A percentile compares a stretch with the other conserved stretches of the same genome.
Conservation (phyloP, 2,113 vertebrate species). For the Butastur rufipennis region DNA sequence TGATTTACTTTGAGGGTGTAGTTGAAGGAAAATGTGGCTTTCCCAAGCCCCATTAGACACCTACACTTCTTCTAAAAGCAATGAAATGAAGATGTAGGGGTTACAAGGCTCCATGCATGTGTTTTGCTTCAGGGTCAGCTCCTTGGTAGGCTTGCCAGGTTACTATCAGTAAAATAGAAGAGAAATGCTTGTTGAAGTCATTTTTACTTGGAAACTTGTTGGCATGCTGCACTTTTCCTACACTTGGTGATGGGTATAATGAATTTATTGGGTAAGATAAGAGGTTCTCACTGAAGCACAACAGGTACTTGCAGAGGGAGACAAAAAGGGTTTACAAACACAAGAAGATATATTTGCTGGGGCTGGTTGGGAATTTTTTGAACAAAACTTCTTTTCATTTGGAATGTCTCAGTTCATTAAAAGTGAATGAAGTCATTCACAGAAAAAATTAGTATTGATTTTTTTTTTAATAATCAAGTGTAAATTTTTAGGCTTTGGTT, state of each 20-base stretch:
- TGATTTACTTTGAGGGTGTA: constrained; percentile 49
- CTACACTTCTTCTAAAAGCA: not conserved
- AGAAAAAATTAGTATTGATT: not conserved
- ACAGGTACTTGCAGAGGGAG: not conserved
- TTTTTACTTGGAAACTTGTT: not conserved
- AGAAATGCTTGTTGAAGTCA: not conserved
- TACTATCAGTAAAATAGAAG: not conserved
- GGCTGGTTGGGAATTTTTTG: not conserved
- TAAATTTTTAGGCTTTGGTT: not conserved
- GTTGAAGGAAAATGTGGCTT: constrained; percentile 19
- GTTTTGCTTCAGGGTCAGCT: not conserved
- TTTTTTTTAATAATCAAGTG: not conserved
- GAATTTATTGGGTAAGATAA: not conserved
- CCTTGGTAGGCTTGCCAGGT: not conserved
- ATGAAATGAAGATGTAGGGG: not conserved
- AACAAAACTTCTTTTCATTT: not conserved
- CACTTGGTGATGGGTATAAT: not conserved
- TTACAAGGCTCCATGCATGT: not conserved
- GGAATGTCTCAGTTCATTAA: not conserved
- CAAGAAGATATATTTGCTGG: not conserved
- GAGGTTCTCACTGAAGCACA: not conserved
- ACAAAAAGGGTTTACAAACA: not conserved
- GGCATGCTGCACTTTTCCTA: not conserved
- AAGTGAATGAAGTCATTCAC: not conserved
- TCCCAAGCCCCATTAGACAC: constrained; percentile 22